phyloP scores from a whole-genome alignment of 35 echinoderm and acorn worm genomes.

The Eucidaris tribuloides region DNA sequence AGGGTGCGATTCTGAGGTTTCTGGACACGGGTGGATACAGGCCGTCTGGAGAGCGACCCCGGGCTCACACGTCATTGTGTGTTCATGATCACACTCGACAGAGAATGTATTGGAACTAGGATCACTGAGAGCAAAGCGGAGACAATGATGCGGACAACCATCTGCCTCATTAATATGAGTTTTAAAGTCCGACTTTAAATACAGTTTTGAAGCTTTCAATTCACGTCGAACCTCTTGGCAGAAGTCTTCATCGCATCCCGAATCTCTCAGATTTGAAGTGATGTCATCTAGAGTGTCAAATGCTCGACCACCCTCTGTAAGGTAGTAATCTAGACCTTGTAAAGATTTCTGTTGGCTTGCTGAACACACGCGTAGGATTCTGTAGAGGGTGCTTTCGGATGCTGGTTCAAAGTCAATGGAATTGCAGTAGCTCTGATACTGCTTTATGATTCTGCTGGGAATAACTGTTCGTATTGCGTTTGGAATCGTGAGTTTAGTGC shows the following conservation, averaged over 20 bases:
- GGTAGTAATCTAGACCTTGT: constrained; percentile 7
- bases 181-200: constrained; percentile 21
- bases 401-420: constrained; percentile 15
- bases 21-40: no score
- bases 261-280: not conserved
- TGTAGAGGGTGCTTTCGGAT: not conserved
- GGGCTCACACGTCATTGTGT: no score
- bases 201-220: not conserved
- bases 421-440: constrained; percentile 5
- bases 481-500: not conserved
- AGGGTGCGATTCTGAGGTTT: no score
- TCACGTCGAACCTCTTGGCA: not conserved
- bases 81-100: no score
- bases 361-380: not conserved
- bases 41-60: no score
- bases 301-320: constrained; percentile 3
- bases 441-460: constrained; percentile 12
- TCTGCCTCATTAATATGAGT: not conserved
- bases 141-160: constrained; percentile 18
- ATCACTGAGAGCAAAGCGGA: constrained; percentile 18
- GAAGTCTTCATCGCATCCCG: not conserved
- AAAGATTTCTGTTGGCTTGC: constrained; percentile 20
- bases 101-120: no score
- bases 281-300: not conserved
- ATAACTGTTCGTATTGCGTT: constrained; percentile 24